Percentiles rank a stretch among this genome's conserved stretches.
phyloP scores from a whole-genome alignment of 1,140 invertebrate species.

The Scaptomyza hsui region DNA sequence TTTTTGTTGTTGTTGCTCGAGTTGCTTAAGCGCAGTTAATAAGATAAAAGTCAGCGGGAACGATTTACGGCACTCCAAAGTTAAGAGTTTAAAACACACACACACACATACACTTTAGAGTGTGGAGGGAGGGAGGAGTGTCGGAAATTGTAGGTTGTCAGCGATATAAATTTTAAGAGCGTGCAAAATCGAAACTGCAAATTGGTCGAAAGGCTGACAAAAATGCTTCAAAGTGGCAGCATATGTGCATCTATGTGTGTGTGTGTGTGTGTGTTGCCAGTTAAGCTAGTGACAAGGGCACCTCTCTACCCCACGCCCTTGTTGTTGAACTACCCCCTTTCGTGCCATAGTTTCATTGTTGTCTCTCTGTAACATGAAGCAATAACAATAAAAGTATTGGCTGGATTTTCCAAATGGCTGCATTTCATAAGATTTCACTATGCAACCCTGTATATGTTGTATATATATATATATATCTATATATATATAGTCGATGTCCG shows the following conservation, averaged over 20 bases:
- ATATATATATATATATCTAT: too few species aligned
- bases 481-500: slow-evolving; percentile 15
- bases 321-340: neutral
- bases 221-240: slow-evolving; percentile 59
- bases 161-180: slow-evolving; percentile 39
- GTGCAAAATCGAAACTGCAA: slow-evolving; percentile 68
- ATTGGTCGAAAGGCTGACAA: slow-evolving; percentile 64
- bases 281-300: slow-evolving; percentile 15
- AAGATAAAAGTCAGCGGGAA: slow-evolving; percentile 53
- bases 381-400: slow-evolving; percentile 81
- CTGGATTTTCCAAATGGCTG: slow-evolving; percentile 81
- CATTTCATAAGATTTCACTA: slow-evolving; percentile 68
- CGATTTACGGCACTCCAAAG: slow-evolving; percentile 67
- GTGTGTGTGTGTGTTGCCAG: slow-evolving; percentile 25
- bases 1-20: slow-evolving; percentile 34
- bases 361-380: slow-evolving; percentile 59
- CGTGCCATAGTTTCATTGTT: neutral
- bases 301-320: neutral
- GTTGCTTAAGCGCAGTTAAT: slow-evolving; percentile 54
- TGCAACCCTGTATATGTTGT: slow-evolving; percentile 1
- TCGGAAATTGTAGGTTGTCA: neutral
- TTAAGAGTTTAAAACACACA: slow-evolving; percentile 55
- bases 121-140: too few species aligned
- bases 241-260: too few species aligned
- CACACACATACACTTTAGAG: neutral